A percentile compares a stretch with the other conserved stretches of the same genome.
Conservation (phyloP, 1,140 invertebrate genomes). For the Pseudomyrmex sp. region DNA sequence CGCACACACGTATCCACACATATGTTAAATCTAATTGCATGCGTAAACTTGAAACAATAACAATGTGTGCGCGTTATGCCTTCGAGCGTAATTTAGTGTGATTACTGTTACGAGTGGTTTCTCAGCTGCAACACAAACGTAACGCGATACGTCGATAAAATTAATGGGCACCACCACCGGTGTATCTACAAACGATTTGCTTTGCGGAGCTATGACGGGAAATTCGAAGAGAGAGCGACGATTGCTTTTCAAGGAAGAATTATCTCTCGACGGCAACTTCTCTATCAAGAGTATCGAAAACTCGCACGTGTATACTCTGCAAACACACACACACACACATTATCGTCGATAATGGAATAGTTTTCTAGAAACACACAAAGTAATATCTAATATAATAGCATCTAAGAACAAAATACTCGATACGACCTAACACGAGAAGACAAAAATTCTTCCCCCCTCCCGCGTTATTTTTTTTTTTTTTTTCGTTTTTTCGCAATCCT, state of each 20-base stretch:
- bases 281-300: conserved; percentile 20
- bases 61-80: conserved; percentile 22
- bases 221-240: neutral
- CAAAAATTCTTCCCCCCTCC: conserved; percentile 46
- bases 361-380: neutral
- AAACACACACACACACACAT: neutral
- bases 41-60: conserved; percentile 52
- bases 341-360: conserved; percentile 3
- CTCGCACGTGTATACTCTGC: neutral
- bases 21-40: conserved; percentile 63
- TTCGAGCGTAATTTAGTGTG: conserved; percentile 28
- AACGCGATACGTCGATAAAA: neutral
- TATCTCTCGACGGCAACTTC: neutral
- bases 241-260: conserved; percentile 14
- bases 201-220: neutral
- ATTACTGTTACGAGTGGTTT: conserved; percentile 20
- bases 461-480: conserved; percentile 26
- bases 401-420: neutral
- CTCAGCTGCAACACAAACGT: neutral
- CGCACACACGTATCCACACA: neutral
- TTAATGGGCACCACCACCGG: neutral
- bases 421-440: no score
- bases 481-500: neutral
- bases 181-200: neutral
- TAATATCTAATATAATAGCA: neutral